Evolutionary conservation across 2,888 invertebrate species (phyloP).

Genomic region (Andrena chrysosceles): DNA sequence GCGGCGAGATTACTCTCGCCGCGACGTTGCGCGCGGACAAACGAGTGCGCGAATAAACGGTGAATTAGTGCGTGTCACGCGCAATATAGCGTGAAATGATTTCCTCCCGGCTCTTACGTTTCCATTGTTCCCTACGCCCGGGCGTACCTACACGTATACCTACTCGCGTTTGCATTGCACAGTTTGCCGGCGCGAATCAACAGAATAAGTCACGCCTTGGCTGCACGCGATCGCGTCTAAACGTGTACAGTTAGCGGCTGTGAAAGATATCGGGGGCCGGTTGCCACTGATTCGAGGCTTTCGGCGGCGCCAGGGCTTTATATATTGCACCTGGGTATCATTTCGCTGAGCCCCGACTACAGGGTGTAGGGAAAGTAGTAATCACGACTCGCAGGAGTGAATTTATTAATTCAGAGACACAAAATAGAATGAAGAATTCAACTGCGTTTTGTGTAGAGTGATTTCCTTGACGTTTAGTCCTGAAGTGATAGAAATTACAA

Average conservation of each 20-base stretch:
- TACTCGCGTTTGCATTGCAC: constrained; percentile 39
- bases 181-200: constrained; percentile 47
- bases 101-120: constrained; percentile 53
- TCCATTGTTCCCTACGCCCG: constrained; percentile 41
- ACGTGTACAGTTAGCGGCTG: constrained; percentile 25
- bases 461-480: too few species aligned
- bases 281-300: constrained; percentile 2
- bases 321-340: neutral
- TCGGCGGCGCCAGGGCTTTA: neutral
- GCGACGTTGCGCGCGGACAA: constrained; percentile 6
- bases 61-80: constrained; percentile 62
- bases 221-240: constrained; percentile 49
- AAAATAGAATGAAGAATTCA: too few species aligned
- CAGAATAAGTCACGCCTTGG: constrained; percentile 57
- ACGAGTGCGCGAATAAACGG: constrained; percentile 52
- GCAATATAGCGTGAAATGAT: constrained; percentile 58
- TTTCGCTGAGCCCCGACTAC: neutral
- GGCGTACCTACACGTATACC: constrained; percentile 4
- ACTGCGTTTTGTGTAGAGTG: too few species aligned
- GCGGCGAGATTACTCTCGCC: too few species aligned
- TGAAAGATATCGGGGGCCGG: constrained; percentile 26
- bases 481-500: too few species aligned
- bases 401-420: too few species aligned
- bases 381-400: too few species aligned
- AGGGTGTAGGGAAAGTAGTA: too few species aligned